These are phyloP conservation scores for Argyresthia albistria DNA, from an alignment of 2,888 invertebrate genomes.

Conservation along the genomic window DNA sequence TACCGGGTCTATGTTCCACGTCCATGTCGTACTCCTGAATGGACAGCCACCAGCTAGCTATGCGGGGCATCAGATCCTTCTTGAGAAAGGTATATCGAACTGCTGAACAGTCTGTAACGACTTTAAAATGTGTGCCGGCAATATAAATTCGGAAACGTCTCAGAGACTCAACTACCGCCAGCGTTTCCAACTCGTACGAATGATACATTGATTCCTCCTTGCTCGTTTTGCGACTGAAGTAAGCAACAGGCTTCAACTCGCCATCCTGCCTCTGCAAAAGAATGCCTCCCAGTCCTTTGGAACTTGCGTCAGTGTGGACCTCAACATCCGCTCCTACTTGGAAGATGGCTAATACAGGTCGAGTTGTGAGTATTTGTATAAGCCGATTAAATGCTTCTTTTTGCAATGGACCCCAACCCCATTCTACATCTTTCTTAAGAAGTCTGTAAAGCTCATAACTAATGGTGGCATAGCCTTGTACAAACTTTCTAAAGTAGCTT, in stretches of 20 bases:
- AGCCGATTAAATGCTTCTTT: not conserved
- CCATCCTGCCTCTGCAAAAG: constrained; percentile 3
- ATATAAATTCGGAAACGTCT: constrained; percentile 15
- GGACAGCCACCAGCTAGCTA: constrained; percentile 21
- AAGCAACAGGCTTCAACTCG: not conserved
- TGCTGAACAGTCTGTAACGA: constrained; percentile 17
- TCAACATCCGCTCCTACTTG: constrained; percentile 13
- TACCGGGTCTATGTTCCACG: constrained; percentile 16
- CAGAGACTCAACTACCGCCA: constrained; percentile 13
- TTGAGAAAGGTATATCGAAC: constrained; percentile 15
- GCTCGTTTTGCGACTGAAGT: constrained; percentile 16
- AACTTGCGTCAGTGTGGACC: constrained; percentile 18
- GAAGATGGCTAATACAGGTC: constrained; percentile 16
- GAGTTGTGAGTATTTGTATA: not conserved
- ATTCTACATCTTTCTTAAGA: constrained; percentile 4
- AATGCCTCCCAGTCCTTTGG: constrained; percentile 15
- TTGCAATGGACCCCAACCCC: not conserved
- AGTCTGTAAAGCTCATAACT: not conserved
- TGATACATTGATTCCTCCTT: constrained; percentile 13
- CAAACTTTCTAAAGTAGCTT: constrained; percentile 7
- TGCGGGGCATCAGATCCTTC: constrained; percentile 13
- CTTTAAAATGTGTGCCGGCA: constrained; percentile 8
- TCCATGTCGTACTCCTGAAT: constrained; percentile 17
- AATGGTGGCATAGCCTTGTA: constrained; percentile 3
- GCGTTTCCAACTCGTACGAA: constrained; percentile 23